phyloP scores from a whole-genome alignment of 2,113 vertebrate species.

The Tragelaphus strepsiceros region DNA sequence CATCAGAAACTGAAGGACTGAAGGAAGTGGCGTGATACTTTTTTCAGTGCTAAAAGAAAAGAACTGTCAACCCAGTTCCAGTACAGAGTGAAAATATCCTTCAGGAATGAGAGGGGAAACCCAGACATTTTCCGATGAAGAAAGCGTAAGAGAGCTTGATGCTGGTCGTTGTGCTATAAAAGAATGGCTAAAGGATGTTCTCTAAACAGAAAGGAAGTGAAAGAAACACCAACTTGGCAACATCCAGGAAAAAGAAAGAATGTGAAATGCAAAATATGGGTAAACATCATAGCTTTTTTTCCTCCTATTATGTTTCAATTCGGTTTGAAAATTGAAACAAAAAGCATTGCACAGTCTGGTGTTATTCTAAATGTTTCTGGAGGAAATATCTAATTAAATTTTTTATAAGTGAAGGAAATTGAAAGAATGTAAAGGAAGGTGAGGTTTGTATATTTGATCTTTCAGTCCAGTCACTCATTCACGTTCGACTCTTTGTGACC shows the following conservation, averaged over 20 bases:
- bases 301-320: neutral
- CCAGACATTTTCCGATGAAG: neutral
- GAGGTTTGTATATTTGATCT: neutral
- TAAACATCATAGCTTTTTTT: neutral
- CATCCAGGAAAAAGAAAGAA: neutral
- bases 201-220: neutral
- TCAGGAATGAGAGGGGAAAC: neutral
- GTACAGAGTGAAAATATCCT: neutral
- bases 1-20: neutral
- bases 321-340: neutral
- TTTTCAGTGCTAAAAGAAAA: neutral
- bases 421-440: neutral
- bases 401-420: neutral
- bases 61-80: neutral
- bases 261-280: neutral
- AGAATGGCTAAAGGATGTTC: neutral
- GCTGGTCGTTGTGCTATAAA: neutral
- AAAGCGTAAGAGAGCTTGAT: neutral
- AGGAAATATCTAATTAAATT: neutral
- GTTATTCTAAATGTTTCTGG: neutral
- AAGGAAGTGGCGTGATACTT: neutral
- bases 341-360: neutral
- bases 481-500: rapidly evolving
- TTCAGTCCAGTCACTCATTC: neutral
- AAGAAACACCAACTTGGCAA: neutral